A percentile compares a stretch with the other conserved stretches of the same genome.
phyloP scores from a whole-genome alignment of 2,113 vertebrate genomes.

The Ceyx cyanopectus region DNA sequence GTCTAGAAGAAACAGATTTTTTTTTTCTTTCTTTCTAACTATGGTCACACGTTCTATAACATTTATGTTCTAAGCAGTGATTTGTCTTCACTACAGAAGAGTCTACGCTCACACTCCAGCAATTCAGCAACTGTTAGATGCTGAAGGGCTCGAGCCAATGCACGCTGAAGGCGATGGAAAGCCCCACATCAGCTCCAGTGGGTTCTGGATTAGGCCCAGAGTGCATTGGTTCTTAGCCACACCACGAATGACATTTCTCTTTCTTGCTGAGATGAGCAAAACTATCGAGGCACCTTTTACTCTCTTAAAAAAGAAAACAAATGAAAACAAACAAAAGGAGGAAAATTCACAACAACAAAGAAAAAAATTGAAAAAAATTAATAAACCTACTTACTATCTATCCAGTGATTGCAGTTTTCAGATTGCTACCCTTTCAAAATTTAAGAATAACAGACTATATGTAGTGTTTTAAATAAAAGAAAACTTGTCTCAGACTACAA shows the following conservation, averaged over 20 bases:
- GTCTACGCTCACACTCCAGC: conserved; percentile 65
- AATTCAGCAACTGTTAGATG: conserved; percentile 64
- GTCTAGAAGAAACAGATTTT: conserved; percentile 48
- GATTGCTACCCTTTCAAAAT: conserved; percentile 66
- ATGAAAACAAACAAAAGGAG: background rate
- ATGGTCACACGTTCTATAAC: conserved; percentile 65
- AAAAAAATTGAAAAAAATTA: background rate
- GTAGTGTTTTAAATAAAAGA: conserved; percentile 81
- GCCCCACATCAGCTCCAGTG: background rate
- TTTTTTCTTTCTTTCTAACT: background rate
- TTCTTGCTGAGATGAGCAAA: no score
- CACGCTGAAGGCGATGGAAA: background rate
- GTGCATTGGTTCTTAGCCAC: conserved; percentile 73
- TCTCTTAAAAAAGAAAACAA: background rate
- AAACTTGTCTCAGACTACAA: conserved; percentile 76
- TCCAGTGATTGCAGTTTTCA: conserved; percentile 78
- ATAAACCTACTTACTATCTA: conserved; percentile 44
- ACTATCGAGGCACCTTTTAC: no score
- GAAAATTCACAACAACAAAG: background rate
- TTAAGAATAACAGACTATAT: conserved; percentile 59
- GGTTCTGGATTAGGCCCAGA: conserved; percentile 26
- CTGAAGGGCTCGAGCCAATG: background rate
- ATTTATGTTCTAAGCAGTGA: conserved; percentile 68
- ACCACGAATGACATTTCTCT: conserved; percentile 62
- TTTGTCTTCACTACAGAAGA: conserved; percentile 75